These are phyloP conservation scores for Eupsittula cactorum DNA, from an alignment of 2,113 vertebrate species.

Conservation along the genomic window DNA sequence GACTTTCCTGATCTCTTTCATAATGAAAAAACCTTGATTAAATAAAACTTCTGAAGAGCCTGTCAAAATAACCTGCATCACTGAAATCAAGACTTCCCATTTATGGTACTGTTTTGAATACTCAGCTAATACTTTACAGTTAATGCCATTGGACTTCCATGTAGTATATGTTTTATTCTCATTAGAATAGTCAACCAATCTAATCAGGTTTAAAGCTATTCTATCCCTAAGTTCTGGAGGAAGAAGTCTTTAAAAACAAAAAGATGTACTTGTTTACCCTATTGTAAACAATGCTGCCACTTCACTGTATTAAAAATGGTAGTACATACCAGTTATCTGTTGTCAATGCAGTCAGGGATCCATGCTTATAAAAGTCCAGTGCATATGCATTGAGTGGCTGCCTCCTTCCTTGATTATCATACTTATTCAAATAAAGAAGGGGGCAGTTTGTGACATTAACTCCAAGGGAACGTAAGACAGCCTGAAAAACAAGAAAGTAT, in stretches of 20 bases:
- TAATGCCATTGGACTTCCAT: background rate
- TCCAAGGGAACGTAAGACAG: conserved; percentile 44
- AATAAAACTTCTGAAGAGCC: background rate
- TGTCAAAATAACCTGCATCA: background rate
- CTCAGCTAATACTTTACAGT: background rate
- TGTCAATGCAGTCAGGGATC: conserved; percentile 52
- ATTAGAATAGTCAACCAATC: background rate
- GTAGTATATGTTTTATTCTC: background rate
- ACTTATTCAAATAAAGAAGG: conserved; percentile 12
- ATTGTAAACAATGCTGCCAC: background rate
- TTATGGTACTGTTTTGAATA: background rate
- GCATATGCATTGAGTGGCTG: conserved; percentile 69
- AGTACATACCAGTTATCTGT: conserved; percentile 70
- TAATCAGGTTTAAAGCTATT: background rate
- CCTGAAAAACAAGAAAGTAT: background rate
- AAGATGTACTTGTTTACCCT: background rate
- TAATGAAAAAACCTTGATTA: background rate
- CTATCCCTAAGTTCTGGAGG: background rate
- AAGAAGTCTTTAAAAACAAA: background rate
- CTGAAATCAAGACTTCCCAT: background rate
- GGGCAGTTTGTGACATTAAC: conserved; percentile 51
- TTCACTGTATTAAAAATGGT: background rate
- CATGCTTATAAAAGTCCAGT: conserved; percentile 76
- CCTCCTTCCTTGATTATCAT: conserved; percentile 51
- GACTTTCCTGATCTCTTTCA: background rate